Base-by-base conservation (phyloP, 2,797 vertebrate species). In the Gymnodraco acuticeps region DNA sequence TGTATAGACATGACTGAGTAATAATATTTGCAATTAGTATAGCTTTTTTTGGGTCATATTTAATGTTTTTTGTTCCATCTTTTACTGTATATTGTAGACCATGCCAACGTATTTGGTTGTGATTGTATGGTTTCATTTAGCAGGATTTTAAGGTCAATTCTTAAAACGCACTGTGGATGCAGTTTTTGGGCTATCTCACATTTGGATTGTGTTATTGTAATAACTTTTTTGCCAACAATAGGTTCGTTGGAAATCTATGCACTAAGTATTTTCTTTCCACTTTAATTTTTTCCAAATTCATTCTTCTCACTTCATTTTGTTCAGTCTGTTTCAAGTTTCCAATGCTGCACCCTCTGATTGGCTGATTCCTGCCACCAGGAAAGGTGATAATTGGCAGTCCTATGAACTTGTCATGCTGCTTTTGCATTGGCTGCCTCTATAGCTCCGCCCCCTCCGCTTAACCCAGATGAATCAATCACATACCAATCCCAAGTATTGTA, bases 251-350 rank as follows among this genome's bases (percentile, higher is more conserved):
- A 61, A 33, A 77, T 70, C 31, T 82, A 10, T 50, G 23, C 51
- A 42, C 58, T 60, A 19, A 2, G 48, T 64, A 13, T 52, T 75
- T 70, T 87, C 53, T 83, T 78, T 74, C 14, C 54, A 13, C 38
- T 60, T 78, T 45, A 10, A 31, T 55, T 77, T 71, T 82, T 60
- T 72, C 64, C 16, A 88, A 58, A 70, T 87, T 70, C n/a, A 31
- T 82, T 70, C 54, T 77, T 38, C 31, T 62, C 88, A 86, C 80
- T 51, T 95, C 93, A 90, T 94, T 94, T 78, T 80, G 83, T 89
- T 93, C 95, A 97, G 95, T 95, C 88, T 92, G 87, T 93, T 96
- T 95, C 95, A 94, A 95, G 94, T 96, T 97, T 96, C 95, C 95
- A 92, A 91, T 95, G 91, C 95, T 96, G 87, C 95, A 95, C 86